Evolutionary conservation across 1,140 invertebrate genomes (phyloP).

Genomic region (Danaus plexippus): DNA sequence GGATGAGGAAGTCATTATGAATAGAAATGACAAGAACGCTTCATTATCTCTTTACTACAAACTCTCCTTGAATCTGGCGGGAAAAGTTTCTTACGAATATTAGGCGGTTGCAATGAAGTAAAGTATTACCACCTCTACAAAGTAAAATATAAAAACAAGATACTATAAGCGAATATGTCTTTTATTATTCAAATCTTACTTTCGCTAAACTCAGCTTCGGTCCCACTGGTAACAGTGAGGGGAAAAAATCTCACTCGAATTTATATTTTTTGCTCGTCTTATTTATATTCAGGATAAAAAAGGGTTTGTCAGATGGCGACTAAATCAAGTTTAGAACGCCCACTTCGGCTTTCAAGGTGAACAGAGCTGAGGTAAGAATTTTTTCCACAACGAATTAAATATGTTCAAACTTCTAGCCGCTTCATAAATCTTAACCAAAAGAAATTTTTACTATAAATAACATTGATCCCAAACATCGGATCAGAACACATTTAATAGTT

Average conservation of each 20-base stretch:
- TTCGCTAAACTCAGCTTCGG: slow-evolving; percentile 54
- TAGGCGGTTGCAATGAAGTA: slow-evolving; percentile 18
- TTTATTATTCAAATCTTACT: slow-evolving; percentile 66
- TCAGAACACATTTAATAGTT: too few species aligned
- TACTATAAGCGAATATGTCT: slow-evolving; percentile 51
- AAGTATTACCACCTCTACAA: slow-evolving; percentile 16
- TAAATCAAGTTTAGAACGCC: slow-evolving; percentile 66
- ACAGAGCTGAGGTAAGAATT: slow-evolving; percentile 41
- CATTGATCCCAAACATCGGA: too few species aligned
- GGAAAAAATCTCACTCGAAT: slow-evolving; percentile 52
- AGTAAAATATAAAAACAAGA: slow-evolving; percentile 27
- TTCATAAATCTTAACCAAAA: too few species aligned
- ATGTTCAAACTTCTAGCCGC: too few species aligned
- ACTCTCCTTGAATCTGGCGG: too few species aligned
- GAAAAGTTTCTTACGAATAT: slow-evolving; percentile 16
- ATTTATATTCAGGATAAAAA: slow-evolving; percentile 70
- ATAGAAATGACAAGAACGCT: slow-evolving; percentile 53
- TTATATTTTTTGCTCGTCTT: slow-evolving; percentile 60
- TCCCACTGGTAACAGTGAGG: slow-evolving; percentile 41
- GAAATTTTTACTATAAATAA: too few species aligned
- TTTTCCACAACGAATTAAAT: slow-evolving; percentile 23
- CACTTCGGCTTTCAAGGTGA: slow-evolving; percentile 57
- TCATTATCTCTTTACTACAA: slow-evolving; percentile 10
- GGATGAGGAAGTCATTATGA: slow-evolving; percentile 57
- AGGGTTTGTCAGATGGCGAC: slow-evolving; percentile 66